phyloP scores from a whole-genome alignment of 2,797 vertebrate genomes.

The Austrolebias charrua region DNA sequence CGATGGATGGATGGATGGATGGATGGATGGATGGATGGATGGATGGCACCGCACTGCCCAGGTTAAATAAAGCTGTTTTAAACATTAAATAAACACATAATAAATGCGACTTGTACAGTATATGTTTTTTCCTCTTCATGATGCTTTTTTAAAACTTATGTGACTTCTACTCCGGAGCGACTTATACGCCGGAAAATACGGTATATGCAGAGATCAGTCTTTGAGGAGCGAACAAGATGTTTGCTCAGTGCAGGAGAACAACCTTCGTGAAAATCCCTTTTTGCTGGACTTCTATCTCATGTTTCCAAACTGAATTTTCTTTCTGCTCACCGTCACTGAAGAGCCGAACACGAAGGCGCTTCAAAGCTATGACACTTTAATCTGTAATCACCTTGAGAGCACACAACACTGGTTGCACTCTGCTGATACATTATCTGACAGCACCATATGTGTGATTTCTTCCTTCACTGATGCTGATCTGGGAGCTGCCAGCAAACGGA shows the following conservation, averaged over 20 bases:
- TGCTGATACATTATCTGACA: conserved; percentile 38
- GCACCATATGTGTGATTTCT: conserved; percentile 33
- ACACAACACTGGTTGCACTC: conserved; percentile 1
- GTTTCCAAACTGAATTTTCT: conserved; percentile 8
- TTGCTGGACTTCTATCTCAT: conserved; percentile 8
- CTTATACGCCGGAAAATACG: not conserved
- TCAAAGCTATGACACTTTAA: conserved; percentile 7
- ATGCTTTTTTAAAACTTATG: no score
- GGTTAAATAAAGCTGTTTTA: no score
- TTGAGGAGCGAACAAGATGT: conserved; percentile 17
- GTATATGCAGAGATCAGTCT: conserved; percentile 4
- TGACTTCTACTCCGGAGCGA: no score
- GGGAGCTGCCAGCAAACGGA: conserved; percentile 35
- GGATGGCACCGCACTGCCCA: no score
- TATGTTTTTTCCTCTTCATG: no score
- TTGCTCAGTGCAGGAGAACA: conserved; percentile 25
- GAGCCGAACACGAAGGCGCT: not conserved
- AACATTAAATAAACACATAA: no score
- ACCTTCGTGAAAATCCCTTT: conserved; percentile 27
- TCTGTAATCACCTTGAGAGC: conserved; percentile 7
- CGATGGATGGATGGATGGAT: no score
- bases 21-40: no score
- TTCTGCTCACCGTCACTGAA: not conserved
- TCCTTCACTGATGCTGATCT: conserved; percentile 43
- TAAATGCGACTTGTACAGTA: no score